A percentile compares a stretch with the other conserved stretches of the same genome.
Evolutionary conservation across 2,113 vertebrate species (phyloP).

Genomic region (Gymnorhina tibicen): DNA sequence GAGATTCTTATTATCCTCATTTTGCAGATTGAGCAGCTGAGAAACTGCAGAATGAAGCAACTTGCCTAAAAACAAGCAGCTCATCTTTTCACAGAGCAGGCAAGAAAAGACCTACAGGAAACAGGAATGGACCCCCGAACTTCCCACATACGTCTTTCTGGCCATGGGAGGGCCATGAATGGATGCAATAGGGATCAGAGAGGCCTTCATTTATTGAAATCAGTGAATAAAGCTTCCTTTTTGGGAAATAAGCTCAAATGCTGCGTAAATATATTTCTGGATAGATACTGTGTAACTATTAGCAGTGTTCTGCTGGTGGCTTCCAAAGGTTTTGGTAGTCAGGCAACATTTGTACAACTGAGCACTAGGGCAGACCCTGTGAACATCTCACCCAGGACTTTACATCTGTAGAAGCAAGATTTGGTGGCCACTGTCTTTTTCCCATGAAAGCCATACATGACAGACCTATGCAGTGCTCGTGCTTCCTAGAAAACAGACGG

Average conservation of each 20-base stretch:
- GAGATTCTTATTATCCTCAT: conserved; percentile 6
- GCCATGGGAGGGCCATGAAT: not conserved
- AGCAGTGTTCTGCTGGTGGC: not conserved
- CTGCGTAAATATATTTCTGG: not conserved
- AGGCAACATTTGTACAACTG: not conserved
- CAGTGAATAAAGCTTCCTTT: not conserved
- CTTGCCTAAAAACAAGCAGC: not conserved
- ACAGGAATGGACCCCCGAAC: not conserved
- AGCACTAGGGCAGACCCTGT: not conserved
- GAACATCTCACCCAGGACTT: not conserved
- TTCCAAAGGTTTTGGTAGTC: not conserved
- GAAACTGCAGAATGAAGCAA: conserved; percentile 27
- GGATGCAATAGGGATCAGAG: not conserved
- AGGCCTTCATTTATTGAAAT: not conserved
- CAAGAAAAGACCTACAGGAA: not conserved
- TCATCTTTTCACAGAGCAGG: not conserved
- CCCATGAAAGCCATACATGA: not conserved
- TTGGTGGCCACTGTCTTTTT: not conserved
- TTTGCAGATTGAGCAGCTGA: not conserved
- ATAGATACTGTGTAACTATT: not conserved
- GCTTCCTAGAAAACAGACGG: not conserved
- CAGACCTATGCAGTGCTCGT: not conserved
- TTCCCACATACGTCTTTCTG: not conserved
- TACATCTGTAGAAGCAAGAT: not conserved
- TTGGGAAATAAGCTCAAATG: not conserved